Evolutionary conservation across 2,797 vertebrate genomes (phyloP), one percentile per base, ranked within the genome.

Genomic region (Ibycter americanus): DNA sequence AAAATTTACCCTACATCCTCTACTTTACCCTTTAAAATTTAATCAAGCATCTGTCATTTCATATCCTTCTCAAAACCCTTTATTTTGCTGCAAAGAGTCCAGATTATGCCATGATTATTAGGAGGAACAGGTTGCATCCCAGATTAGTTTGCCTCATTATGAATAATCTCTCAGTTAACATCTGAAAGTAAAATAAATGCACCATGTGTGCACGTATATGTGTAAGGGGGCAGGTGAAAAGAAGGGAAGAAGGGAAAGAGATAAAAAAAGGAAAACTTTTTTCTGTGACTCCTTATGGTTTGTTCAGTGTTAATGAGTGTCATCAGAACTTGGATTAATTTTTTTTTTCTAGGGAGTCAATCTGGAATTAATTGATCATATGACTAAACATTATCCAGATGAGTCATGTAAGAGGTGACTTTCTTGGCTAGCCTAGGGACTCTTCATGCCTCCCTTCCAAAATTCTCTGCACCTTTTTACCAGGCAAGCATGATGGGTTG

Each of bases 1-100:
- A 93, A 95, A 96, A 94, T 58, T 63, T 94, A 96, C 61, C 27
- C 70, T 85, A 82, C 74, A 86, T 89, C 78, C 90, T 95, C 93
- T 85, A 83, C 67, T 93, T 89, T 90, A 86, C 71, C 73, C 95
- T 96, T 96, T 92, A 95, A 93, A 94, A 70, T 87, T 79, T 86
- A 93, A 91, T 96, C 94, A 96, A 74, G 55, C 77, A 94, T 84
- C 87, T 96, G 90, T 55, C 62, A 87, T 94, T 92, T 90, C 79
- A 81, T 34, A 95, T n/a, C 32, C 59, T 86, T 84, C 74, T 86
- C 86, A 91, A 87, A 93, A 47, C 23, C 15, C 44, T 95, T 82
- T 81, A 12, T 93, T 95, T 93, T 74, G 14, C 32, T 81, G 36
- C 49, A 70, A 73, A 62, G 63, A 71, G 22, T 61, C 46, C 46